Evolutionary conservation across 2,113 vertebrate genomes (phyloP).

Genomic region (Ceyx cyanopectus): DNA sequence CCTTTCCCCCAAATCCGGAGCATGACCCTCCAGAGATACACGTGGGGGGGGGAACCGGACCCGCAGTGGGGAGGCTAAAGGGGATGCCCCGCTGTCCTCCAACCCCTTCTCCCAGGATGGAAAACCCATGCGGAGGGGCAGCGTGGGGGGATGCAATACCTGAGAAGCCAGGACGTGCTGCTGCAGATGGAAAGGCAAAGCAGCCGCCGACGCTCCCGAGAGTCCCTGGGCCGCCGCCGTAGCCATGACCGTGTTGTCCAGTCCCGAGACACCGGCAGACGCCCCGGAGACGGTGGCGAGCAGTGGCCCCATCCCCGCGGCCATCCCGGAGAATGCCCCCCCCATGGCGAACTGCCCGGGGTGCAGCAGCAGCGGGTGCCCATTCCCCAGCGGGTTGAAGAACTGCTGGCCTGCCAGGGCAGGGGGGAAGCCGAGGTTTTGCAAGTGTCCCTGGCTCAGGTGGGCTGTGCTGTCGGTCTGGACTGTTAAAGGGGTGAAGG

Average conservation of each 20-base stretch:
- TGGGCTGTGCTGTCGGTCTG: slow-evolving; percentile 90
- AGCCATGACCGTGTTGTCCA: slow-evolving; percentile 88
- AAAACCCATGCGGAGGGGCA: background rate
- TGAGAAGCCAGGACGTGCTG: slow-evolving; percentile 96
- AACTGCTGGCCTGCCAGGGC: slow-evolving; percentile 93
- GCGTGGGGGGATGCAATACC: slow-evolving; percentile 71
- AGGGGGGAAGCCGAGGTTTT: slow-evolving; percentile 91
- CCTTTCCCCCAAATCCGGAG: background rate
- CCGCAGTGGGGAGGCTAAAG: background rate
- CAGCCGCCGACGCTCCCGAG: slow-evolving; percentile 80
- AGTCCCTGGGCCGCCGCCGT: slow-evolving; percentile 89
- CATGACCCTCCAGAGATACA: background rate
- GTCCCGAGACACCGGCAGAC: slow-evolving; percentile 83
- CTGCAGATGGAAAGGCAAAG: slow-evolving; percentile 95
- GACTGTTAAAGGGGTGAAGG: slow-evolving; percentile 87
- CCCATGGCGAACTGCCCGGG: slow-evolving; percentile 97
- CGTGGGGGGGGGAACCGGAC: rapidly evolving
- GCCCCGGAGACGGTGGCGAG: slow-evolving; percentile 91
- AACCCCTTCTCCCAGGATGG: too few relatives aligned
- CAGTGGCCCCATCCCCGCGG: slow-evolving; percentile 91
- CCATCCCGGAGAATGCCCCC: slow-evolving; percentile 94
- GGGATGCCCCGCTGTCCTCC: background rate
- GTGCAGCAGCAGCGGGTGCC: slow-evolving; percentile 93
- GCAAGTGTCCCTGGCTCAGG: slow-evolving; percentile 85
- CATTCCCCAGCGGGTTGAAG: slow-evolving; percentile 89